Base-by-base conservation (phyloP, 2,113 vertebrate species). In the Protomyctophum bolini region DNA sequence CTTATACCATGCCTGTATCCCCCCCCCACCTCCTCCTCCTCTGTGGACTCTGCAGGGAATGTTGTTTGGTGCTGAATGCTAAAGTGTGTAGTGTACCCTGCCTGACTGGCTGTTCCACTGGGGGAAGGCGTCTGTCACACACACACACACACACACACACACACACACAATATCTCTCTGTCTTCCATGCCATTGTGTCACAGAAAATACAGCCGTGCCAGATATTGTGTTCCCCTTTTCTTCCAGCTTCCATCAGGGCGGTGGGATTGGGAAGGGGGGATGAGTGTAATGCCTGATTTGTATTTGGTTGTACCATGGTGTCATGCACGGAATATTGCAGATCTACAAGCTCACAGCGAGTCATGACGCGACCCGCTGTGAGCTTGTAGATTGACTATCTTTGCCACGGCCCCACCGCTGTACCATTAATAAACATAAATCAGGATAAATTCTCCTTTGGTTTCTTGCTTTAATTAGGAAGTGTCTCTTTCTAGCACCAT, bases 111-210 rank as follows among this genome's bases (percentile, higher is more conserved):
- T 52, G 51, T 73, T 88, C 83, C 77, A 68, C 54, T 33, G 83
- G 84, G 86, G 84, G 86, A 79, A 82, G 62, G 80, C 83, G 82
- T 90, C 83, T 79, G 88, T 91, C 87, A 87, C 79, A 79, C 21
- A 21, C 21, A 21, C 21, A 21, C 72, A 75, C 79, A 72, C n/a
- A n/a, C n/a, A n/a, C n/a, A n/a, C 87, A 87, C 79, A 79, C 21
- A 21, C 21, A 21, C 21, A 21, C 72, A 75, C 79, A 72, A 80
- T 79, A 83, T 84, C 77, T 85, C 68, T 85, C 68, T 77, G 67
- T 87, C 82, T 67, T 63, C 68, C 47, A 80, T 70, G 77, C 68
- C 73, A 79, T 82, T 79, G 73, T 81, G 9, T 73, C 75, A 62
- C 60, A 68, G 78, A 76, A 71, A 83, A 83, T 78, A 73, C 81